phyloP scores from a whole-genome alignment of 2,888 invertebrate species.

The Drosophila quasianomalipes region DNA sequence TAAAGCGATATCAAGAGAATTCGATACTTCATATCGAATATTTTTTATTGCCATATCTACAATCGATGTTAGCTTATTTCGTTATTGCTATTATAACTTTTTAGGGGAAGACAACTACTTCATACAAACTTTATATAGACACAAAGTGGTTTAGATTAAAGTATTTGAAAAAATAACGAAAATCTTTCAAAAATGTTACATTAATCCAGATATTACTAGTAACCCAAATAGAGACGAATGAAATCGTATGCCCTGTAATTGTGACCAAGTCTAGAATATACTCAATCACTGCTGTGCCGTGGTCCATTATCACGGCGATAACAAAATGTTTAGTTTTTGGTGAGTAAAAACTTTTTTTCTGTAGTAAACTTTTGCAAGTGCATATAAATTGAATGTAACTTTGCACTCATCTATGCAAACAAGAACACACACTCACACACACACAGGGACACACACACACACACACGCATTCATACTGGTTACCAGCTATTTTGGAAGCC shows the following conservation, averaged over 20 bases:
- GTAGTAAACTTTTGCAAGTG: constrained; percentile 75
- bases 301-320: constrained; percentile 76
- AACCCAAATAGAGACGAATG: not conserved
- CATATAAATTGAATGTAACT: constrained; percentile 78
- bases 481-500: constrained; percentile 51
- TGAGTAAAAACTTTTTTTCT: constrained; percentile 67
- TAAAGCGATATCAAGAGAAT: not conserved
- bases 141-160: not conserved
- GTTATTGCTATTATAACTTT: not conserved
- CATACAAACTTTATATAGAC: not conserved
- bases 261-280: not conserved
- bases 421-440: constrained; percentile 30
- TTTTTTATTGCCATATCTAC: not conserved
- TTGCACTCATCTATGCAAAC: constrained; percentile 77
- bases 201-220: no score
- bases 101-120: not conserved
- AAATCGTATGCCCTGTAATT: not conserved
- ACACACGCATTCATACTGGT: constrained; percentile 3
- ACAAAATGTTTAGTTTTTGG: constrained; percentile 79
- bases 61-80: not conserved
- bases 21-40: not conserved
- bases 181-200: not conserved
- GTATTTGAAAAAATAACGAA: not conserved
- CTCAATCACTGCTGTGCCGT: constrained; percentile 54
- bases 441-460: constrained; percentile 1